Conservation (phyloP, 2,888 invertebrate genomes). For the Drosophila antonietae region DNA sequence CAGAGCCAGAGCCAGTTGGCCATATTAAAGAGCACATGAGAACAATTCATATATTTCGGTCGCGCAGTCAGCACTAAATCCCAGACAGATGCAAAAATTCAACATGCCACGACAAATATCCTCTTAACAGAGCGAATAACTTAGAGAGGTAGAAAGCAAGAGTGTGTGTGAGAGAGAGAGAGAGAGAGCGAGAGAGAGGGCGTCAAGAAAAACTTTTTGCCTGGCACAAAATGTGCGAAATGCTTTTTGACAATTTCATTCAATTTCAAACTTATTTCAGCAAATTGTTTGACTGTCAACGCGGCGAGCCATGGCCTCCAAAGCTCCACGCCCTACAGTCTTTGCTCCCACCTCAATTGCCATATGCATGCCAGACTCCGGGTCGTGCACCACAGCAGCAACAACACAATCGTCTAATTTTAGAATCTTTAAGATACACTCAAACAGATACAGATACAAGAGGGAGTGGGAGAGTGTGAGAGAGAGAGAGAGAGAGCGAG, state of each 20-base stretch:
- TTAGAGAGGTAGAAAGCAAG: neutral
- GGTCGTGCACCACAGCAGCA: slow-evolving; percentile 53
- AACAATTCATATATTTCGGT: slow-evolving; percentile 31
- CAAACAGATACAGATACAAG: slow-evolving; percentile 65
- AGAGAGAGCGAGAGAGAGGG: neutral
- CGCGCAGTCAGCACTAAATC: slow-evolving; percentile 28
- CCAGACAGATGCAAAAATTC: slow-evolving; percentile 32
- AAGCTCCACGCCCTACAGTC: slow-evolving; percentile 8
- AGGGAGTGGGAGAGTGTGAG: slow-evolving; percentile 7
- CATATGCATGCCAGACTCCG: slow-evolving; percentile 61
- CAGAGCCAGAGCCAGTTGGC: slow-evolving; percentile 43
- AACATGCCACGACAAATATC: slow-evolving; percentile 46
- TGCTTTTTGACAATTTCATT: slow-evolving; percentile 81
- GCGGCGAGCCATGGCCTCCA: slow-evolving; percentile 56
- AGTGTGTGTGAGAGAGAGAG: neutral
- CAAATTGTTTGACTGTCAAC: slow-evolving; percentile 80
- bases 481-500: slow-evolving; percentile 9
- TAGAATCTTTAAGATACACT: slow-evolving; percentile 81
- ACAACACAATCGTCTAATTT: slow-evolving; percentile 76
- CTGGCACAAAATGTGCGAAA: slow-evolving; percentile 71
- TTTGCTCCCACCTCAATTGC: slow-evolving; percentile 55
- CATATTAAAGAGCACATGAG: slow-evolving; percentile 63
- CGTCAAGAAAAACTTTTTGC: slow-evolving; percentile 26
- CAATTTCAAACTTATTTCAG: slow-evolving; percentile 80
- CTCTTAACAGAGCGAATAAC: slow-evolving; percentile 1